A percentile compares a stretch with the other conserved stretches of the same genome.
Conservation (phyloP, 2,113 vertebrate species). For the Theropithecus gelada region DNA sequence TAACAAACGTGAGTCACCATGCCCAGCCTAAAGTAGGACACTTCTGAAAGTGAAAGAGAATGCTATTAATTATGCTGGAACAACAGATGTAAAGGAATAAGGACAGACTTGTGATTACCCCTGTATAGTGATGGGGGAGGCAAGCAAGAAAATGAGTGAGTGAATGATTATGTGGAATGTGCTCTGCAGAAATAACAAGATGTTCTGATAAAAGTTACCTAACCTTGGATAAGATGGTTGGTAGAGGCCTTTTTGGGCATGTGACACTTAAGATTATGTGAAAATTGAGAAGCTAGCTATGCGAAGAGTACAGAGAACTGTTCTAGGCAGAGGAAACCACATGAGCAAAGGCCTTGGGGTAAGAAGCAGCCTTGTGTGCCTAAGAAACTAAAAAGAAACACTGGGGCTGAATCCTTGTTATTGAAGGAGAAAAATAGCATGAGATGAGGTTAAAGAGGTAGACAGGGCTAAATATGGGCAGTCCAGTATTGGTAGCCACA, state of each 20-base stretch:
- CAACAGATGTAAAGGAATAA: conserved; percentile 19
- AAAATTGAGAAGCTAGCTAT: conserved; percentile 34
- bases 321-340: background rate
- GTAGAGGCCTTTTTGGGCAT: background rate
- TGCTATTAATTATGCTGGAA: background rate
- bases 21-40: background rate
- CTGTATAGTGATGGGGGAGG: background rate
- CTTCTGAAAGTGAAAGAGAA: background rate
- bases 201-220: conserved; percentile 19
- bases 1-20: background rate
- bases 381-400: background rate
- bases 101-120: background rate
- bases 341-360: background rate
- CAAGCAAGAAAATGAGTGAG: conserved; percentile 29
- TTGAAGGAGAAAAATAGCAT: conserved; percentile 21
- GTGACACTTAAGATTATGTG: conserved; percentile 3
- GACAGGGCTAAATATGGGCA: background rate
- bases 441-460: background rate
- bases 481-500: background rate
- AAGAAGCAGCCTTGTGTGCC: conserved; percentile 11
- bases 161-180: background rate
- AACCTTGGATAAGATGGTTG: background rate
- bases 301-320: background rate
- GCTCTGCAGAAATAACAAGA: conserved; percentile 42
- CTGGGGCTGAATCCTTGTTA: background rate